Evolutionary conservation across 2,797 vertebrate species (phyloP).

Genomic region (Ibycter americanus): DNA sequence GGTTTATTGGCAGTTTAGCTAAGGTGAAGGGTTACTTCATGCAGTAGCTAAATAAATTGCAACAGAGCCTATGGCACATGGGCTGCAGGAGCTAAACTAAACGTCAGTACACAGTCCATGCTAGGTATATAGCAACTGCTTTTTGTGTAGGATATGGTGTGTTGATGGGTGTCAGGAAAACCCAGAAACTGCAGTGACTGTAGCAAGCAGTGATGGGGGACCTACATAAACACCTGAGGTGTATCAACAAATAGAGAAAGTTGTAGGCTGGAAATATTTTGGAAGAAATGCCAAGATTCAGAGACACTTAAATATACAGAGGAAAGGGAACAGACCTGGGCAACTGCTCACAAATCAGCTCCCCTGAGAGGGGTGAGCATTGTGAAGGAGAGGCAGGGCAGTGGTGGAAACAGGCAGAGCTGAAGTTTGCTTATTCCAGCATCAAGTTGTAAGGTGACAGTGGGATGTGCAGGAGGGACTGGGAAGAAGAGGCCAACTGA

Average conservation of each 20-base stretch:
- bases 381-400: not conserved
- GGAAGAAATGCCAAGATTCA: not conserved
- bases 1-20: not conserved
- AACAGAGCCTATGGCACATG: not conserved
- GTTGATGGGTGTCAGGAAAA: not conserved
- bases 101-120: rapidly evolving
- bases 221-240: not conserved
- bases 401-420: not conserved
- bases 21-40: not conserved
- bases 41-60: not conserved
- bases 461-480: not conserved
- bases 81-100: not conserved
- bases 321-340: not conserved
- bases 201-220: not conserved
- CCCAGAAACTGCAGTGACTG: not conserved
- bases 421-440: not conserved
- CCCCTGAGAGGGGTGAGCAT: not conserved
- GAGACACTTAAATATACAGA: not conserved
- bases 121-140: not conserved
- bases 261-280: not conserved
- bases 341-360: not conserved
- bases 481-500: not conserved
- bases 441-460: not conserved
- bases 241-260: not conserved
- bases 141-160: not conserved